These are phyloP conservation scores for Bombus ignitus DNA, from an alignment of 1,140 invertebrate species.

Conservation along the genomic window DNA sequence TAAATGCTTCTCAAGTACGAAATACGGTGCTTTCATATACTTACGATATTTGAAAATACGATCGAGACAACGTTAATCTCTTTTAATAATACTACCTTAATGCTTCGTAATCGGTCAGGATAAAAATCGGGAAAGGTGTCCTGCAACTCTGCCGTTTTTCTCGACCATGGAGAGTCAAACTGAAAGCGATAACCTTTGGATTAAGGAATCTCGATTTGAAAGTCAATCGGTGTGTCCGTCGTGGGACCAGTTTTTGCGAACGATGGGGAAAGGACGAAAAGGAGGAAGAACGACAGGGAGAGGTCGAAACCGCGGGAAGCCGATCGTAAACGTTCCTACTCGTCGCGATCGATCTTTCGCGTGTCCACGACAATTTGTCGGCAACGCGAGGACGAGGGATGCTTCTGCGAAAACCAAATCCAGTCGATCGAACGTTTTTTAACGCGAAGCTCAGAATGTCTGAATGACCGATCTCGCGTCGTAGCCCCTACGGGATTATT, in stretches of 20 bases:
- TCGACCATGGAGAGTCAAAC: not conserved
- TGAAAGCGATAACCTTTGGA: conserved; percentile 44
- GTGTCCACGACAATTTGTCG: conserved; percentile 24
- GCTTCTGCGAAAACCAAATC: not conserved
- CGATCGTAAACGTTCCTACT: conserved; percentile 3
- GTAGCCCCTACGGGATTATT: not conserved
- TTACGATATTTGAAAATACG: too few species aligned
- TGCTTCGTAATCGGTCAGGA: not conserved
- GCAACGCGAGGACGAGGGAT: not conserved
- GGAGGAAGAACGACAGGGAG: not conserved
- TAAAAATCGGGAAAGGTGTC: not conserved
- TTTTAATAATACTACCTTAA: too few species aligned
- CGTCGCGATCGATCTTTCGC: conserved; percentile 25
- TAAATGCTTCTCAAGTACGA: not conserved
- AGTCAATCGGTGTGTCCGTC: conserved; percentile 47
- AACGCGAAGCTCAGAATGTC: not conserved
- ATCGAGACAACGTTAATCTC: too few species aligned
- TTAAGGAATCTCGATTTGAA: conserved; percentile 54
- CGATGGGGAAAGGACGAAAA: conserved; percentile 25
- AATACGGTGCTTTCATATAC: not conserved
- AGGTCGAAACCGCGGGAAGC: not conserved
- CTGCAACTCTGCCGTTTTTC: not conserved
- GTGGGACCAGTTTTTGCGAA: conserved; percentile 55
- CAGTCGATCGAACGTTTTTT: not conserved
- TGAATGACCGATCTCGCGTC: not conserved